Evolutionary conservation across 2,113 vertebrate species (phyloP).

Genomic region (Poecilia latipinna): DNA sequence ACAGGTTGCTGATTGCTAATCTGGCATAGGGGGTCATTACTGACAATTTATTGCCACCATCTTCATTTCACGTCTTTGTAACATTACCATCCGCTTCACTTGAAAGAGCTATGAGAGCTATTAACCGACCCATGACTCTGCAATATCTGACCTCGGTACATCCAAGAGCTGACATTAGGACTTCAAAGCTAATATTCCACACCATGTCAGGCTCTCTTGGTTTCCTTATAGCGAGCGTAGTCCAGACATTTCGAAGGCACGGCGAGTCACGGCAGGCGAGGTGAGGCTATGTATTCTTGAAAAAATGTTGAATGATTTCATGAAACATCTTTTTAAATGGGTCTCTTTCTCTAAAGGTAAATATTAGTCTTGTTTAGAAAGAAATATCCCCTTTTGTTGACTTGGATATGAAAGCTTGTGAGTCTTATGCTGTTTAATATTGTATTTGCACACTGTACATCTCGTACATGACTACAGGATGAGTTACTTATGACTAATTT

Average conservation of each 20-base stretch:
- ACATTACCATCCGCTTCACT: conserved; percentile 43
- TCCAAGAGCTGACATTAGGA: conserved; percentile 29
- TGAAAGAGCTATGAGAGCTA: conserved; percentile 27
- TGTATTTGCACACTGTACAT: background rate
- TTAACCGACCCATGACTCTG: conserved; percentile 30
- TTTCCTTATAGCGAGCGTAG: conserved; percentile 23
- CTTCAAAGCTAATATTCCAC: conserved; percentile 30
- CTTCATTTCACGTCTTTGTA: conserved; percentile 48
- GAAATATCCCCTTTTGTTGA: background rate
- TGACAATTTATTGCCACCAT: conserved; percentile 42
- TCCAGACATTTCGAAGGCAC: conserved; percentile 23
- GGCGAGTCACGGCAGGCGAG: conserved; percentile 17
- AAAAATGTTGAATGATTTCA: background rate
- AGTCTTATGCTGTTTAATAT: background rate
- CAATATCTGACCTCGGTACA: conserved; percentile 30
- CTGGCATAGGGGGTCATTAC: conserved; percentile 33
- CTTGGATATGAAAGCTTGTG: background rate
- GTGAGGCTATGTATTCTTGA: background rate
- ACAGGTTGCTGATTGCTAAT: conserved; percentile 39
- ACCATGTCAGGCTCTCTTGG: conserved; percentile 5
- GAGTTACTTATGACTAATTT: background rate
- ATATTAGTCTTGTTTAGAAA: background rate
- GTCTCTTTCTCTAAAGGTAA: conserved; percentile 1
- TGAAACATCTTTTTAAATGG: background rate
- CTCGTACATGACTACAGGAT: background rate